Evolutionary conservation across 2,888 invertebrate genomes (phyloP).

Genomic region (Osmoderma eremita): DNA sequence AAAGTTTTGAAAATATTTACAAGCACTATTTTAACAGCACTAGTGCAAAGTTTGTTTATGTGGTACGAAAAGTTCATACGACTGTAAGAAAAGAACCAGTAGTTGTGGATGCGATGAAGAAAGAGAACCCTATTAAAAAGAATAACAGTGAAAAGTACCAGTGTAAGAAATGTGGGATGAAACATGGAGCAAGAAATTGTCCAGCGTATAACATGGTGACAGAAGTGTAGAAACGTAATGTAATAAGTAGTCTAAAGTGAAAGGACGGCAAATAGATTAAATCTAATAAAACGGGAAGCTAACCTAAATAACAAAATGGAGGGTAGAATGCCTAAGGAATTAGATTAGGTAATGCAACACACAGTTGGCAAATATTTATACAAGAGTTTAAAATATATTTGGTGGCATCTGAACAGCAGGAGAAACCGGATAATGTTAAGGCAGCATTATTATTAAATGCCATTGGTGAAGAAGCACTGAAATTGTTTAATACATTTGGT

Average conservation of each 20-base stretch:
- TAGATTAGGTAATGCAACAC: background rate
- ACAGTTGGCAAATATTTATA: conserved; percentile 48
- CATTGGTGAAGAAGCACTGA: conserved; percentile 14
- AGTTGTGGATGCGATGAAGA: too few relatives aligned
- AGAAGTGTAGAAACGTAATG: background rate
- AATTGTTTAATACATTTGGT: conserved; percentile 19
- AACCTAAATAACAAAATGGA: too few relatives aligned
- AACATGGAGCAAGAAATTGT: too few relatives aligned
- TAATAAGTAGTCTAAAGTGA: background rate
- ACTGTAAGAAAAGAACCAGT: background rate
- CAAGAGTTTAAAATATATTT: conserved; percentile 49
- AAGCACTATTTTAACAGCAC: too few relatives aligned
- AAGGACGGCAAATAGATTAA: background rate
- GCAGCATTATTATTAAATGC: conserved; percentile 45
- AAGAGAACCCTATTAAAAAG: too few relatives aligned
- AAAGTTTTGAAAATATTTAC: too few relatives aligned
- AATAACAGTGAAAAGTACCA: too few relatives aligned
- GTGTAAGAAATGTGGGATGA: too few relatives aligned
- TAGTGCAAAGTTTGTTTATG: too few relatives aligned
- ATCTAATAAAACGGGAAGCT: background rate
- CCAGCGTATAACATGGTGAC: conserved; percentile 8
- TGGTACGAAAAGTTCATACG: too few relatives aligned
- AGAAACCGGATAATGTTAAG: conserved; percentile 45
- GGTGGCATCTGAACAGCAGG: conserved; percentile 46
- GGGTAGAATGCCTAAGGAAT: background rate